phyloP scores from a whole-genome alignment of 2,888 invertebrate species.

The Geotrupes spiniger region DNA sequence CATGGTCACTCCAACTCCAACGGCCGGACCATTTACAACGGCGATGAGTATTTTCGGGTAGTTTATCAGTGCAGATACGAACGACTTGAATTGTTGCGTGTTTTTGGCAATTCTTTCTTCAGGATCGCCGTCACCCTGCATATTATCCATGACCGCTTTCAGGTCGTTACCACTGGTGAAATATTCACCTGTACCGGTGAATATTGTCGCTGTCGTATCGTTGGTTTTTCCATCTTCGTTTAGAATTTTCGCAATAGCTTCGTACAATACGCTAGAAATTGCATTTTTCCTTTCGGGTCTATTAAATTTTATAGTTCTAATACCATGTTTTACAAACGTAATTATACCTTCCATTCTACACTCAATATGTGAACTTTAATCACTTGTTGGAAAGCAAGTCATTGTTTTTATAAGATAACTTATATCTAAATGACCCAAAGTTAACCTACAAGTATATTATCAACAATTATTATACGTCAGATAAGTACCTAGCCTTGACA shows the following conservation, averaged over 20 bases:
- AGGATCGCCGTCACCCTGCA: constrained; percentile 3
- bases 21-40: constrained; percentile 90
- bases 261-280: constrained; percentile 66
- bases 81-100: constrained; percentile 53
- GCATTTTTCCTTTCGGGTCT: constrained; percentile 81
- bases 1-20: constrained; percentile 86
- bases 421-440: too few relatives aligned
- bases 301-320: constrained; percentile 67
- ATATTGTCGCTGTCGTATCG: constrained; percentile 63
- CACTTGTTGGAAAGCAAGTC: too few relatives aligned
- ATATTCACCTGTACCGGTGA: constrained; percentile 65
- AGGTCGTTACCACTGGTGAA: constrained; percentile 84
- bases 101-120: constrained; percentile 6
- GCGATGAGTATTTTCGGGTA: constrained; percentile 87
- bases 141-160: constrained; percentile 12
- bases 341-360: constrained; percentile 12
- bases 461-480: too few relatives aligned
- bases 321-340: constrained; percentile 43
- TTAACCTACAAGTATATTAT: too few relatives aligned
- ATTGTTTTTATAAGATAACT: too few relatives aligned
- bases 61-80: constrained; percentile 74
- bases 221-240: constrained; percentile 68
- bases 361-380: too few relatives aligned
- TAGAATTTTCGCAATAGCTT: constrained; percentile 62
- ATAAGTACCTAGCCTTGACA: too few relatives aligned